Percentiles rank a stretch among this genome's conserved stretches.
Conservation (phyloP, 2,888 invertebrate species). For the Bruchidius siliquastri region DNA sequence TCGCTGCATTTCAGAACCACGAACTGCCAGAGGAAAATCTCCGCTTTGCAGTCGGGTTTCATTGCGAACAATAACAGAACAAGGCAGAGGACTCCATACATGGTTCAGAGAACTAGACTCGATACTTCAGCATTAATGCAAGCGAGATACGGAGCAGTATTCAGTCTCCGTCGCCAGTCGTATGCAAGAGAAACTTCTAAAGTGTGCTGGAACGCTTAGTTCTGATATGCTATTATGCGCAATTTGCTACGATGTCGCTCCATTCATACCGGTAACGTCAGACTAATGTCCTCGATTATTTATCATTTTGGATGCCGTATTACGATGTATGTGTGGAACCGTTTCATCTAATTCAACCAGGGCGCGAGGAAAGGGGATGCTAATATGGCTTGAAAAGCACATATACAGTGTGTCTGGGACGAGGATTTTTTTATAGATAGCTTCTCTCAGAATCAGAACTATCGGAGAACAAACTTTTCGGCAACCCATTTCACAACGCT, state of each 20-base stretch:
- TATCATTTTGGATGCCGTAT: too few relatives aligned
- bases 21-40: neutral
- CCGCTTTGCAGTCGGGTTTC: neutral
- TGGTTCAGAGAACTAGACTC: neutral
- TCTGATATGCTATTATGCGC: neutral
- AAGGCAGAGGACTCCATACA: neutral
- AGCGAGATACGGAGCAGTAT: neutral
- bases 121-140: neutral
- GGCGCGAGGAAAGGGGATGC: too few relatives aligned
- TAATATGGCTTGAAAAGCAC: too few relatives aligned
- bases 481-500: too few relatives aligned
- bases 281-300: neutral
- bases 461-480: too few relatives aligned
- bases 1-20: too few relatives aligned
- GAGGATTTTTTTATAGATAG: too few relatives aligned
- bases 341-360: too few relatives aligned
- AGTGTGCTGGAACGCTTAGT: neutral
- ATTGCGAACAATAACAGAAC: neutral
- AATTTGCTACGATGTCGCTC: neutral
- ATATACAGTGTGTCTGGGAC: too few relatives aligned
- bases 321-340: too few relatives aligned
- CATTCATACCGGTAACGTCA: neutral
- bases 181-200: neutral
- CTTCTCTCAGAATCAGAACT: too few relatives aligned
- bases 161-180: neutral